Percentiles rank a stretch among this genome's conserved stretches.
These are phyloP conservation scores for Lobophora halterata DNA, from an alignment of 2,888 invertebrate species.

Conservation along the genomic window DNA sequence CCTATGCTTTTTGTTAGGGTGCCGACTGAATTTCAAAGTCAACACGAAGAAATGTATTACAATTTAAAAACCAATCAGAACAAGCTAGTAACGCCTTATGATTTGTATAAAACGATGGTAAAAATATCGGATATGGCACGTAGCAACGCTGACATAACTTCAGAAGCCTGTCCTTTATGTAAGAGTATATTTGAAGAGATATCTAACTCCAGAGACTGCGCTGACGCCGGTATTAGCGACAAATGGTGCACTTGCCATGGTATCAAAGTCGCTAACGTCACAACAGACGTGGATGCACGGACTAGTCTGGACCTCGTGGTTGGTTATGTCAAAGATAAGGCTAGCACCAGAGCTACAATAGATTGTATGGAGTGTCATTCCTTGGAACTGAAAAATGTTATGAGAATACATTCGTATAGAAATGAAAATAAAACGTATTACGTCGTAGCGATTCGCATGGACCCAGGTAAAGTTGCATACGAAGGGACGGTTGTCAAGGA, in stretches of 20 bases:
- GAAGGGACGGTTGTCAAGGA: constrained; percentile 82
- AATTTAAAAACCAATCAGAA: constrained; percentile 83
- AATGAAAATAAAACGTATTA: constrained; percentile 62
- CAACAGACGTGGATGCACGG: constrained; percentile 56
- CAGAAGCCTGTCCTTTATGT: constrained; percentile 82
- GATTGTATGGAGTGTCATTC: constrained; percentile 68
- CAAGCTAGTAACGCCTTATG: constrained; percentile 87
- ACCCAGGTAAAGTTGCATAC: constrained; percentile 83
- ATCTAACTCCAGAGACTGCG: constrained; percentile 81
- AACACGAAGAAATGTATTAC: constrained; percentile 74
- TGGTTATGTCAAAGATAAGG: constrained; percentile 39
- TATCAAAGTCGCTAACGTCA: constrained; percentile 47
- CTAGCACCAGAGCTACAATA: constrained; percentile 41
- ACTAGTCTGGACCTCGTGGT: constrained; percentile 68
- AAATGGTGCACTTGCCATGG: constrained; percentile 88
- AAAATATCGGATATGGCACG: constrained; percentile 74
- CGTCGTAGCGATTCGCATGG: constrained; percentile 82
- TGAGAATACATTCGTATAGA: constrained; percentile 62
- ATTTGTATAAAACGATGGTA: constrained; percentile 84
- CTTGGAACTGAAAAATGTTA: constrained; percentile 69
- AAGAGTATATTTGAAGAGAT: constrained; percentile 81
- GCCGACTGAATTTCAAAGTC: constrained; percentile 81
- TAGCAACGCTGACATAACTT: constrained; percentile 63
- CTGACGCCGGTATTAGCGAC: constrained; percentile 82
- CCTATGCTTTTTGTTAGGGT: constrained; percentile 87